Evolutionary conservation across 2,888 invertebrate species (phyloP).

Genomic region (Tortricodes alternella): DNA sequence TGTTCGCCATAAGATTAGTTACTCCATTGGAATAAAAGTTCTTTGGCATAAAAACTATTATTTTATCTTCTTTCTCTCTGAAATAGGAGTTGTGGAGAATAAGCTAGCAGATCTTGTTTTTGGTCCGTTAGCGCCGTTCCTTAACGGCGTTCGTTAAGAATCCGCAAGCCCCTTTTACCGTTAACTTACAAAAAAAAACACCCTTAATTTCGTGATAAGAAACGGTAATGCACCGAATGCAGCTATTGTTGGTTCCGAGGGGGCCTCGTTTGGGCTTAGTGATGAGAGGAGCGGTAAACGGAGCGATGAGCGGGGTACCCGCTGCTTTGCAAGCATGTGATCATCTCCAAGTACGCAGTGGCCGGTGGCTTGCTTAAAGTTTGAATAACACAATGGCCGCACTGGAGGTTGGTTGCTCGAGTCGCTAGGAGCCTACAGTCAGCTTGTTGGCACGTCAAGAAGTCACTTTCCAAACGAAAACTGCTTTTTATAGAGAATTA

Average conservation of each 20-base stretch:
- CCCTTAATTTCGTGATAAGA: conserved; percentile 33
- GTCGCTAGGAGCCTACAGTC: too few relatives aligned
- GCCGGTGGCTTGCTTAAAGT: neutral
- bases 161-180: conserved; percentile 24
- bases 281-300: conserved; percentile 15
- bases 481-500: too few relatives aligned
- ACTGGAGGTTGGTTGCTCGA: too few relatives aligned
- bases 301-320: neutral
- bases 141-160: conserved; percentile 23
- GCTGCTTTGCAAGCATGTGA: neutral
- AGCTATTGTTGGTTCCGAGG: conserved; percentile 27
- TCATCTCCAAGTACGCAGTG: neutral
- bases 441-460: too few relatives aligned
- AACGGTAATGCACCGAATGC: conserved; percentile 35
- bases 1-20: too few relatives aligned
- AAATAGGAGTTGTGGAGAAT: too few relatives aligned
- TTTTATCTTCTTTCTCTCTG: too few relatives aligned
- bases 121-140: conserved; percentile 18
- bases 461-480: too few relatives aligned
- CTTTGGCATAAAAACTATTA: too few relatives aligned
- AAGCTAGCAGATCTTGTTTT: too few relatives aligned
- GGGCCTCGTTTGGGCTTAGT: neutral
- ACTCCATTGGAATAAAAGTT: too few relatives aligned
- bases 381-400: neutral
- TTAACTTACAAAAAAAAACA: conserved; percentile 32